phyloP scores from a whole-genome alignment of 2,888 invertebrate species.

The Eupithecia subumbrata region DNA sequence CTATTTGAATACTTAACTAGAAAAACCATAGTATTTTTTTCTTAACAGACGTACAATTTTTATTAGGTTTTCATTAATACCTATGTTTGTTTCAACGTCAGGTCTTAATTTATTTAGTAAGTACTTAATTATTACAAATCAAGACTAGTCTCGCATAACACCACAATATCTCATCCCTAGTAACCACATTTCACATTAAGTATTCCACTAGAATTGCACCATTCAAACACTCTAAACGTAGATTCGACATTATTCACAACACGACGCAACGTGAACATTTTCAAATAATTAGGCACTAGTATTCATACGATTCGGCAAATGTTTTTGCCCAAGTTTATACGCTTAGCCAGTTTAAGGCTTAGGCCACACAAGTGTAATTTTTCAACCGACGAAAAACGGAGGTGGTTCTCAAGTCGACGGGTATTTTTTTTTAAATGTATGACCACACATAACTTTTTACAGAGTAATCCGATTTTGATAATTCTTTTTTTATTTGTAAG shows the following conservation, averaged over 20 bases:
- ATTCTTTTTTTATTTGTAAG: too few species aligned
- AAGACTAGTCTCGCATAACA: not conserved
- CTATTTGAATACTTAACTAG: not conserved
- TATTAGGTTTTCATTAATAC: not conserved
- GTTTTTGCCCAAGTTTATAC: not conserved
- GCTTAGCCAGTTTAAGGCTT: not conserved
- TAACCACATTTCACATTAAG: conserved; percentile 37
- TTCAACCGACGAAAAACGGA: too few species aligned
- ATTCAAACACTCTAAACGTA: conserved; percentile 43
- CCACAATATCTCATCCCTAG: conserved; percentile 30
- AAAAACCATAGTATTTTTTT: not conserved
- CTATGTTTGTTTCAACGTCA: not conserved
- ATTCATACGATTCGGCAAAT: not conserved
- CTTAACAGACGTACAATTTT: not conserved
- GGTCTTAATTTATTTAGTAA: not conserved
- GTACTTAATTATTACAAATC: not conserved
- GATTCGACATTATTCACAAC: conserved; percentile 36
- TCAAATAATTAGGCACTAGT: conserved; percentile 11
- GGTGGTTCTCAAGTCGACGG: too few species aligned
- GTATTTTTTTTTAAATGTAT: too few species aligned
- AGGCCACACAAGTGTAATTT: not conserved
- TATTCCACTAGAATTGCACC: conserved; percentile 43
- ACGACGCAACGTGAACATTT: conserved; percentile 27
- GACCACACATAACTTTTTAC: too few species aligned
- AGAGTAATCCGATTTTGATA: too few species aligned